These are phyloP conservation scores for Daubentonia madagascariensis DNA, from an alignment of 2,113 vertebrate genomes.

Conservation along the genomic window DNA sequence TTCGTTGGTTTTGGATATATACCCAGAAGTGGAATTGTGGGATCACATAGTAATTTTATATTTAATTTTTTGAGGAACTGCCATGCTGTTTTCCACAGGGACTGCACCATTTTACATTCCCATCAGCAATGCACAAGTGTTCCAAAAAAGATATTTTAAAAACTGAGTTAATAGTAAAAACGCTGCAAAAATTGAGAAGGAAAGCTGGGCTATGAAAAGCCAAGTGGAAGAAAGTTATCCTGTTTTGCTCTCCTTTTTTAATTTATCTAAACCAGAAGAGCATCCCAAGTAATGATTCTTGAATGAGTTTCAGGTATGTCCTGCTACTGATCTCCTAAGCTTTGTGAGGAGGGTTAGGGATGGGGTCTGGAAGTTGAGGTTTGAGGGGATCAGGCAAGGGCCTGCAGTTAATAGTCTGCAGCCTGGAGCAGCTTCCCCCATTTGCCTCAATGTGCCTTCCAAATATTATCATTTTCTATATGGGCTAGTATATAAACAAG, in stretches of 20 bases:
- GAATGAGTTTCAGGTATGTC: neutral
- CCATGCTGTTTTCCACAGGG: neutral
- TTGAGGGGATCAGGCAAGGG: neutral
- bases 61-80: slow-evolving; percentile 4
- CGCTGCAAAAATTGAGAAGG: neutral
- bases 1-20: neutral
- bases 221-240: neutral
- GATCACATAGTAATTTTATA: neutral
- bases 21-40: neutral
- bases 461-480: neutral
- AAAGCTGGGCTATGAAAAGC: slow-evolving; percentile 18
- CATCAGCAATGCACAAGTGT: neutral
- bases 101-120: slow-evolving; percentile 6
- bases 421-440: neutral
- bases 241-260: neutral
- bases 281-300: neutral
- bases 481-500: neutral
- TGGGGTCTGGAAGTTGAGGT: neutral
- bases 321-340: neutral
- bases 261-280: neutral
- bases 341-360: neutral
- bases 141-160: slow-evolving; percentile 14
- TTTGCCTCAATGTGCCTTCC: neutral
- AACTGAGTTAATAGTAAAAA: slow-evolving; percentile 35
- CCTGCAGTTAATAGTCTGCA: neutral